A percentile compares a stretch with the other conserved stretches of the same genome.
Evolutionary conservation across 2,888 invertebrate genomes (phyloP).

Genomic region (Clivina fossor): DNA sequence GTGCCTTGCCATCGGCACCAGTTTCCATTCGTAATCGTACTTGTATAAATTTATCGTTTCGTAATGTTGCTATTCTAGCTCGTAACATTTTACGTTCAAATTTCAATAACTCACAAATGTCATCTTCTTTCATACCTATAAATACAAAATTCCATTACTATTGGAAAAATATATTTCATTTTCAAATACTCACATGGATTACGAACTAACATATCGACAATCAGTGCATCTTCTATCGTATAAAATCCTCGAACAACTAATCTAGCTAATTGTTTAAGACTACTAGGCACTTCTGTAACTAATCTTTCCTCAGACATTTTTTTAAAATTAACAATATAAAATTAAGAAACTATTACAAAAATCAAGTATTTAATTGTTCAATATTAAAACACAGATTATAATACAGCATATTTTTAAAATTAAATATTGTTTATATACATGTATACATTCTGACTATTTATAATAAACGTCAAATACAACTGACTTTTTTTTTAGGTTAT

Average conservation of each 20-base stretch:
- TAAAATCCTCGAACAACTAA: slow-evolving; percentile 93
- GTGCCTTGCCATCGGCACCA: slow-evolving; percentile 89
- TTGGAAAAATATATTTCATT: background rate
- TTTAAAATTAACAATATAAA: background rate
- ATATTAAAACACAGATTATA: too few species aligned
- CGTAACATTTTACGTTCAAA: slow-evolving; percentile 93
- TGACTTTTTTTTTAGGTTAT: too few species aligned
- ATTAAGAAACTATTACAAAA: background rate
- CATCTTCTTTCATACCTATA: slow-evolving; percentile 83
- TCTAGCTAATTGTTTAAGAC: slow-evolving; percentile 87
- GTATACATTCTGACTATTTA: too few species aligned
- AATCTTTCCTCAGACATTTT: slow-evolving; percentile 70
- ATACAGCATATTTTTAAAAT: too few species aligned
- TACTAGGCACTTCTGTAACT: slow-evolving; percentile 91
- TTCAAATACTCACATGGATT: slow-evolving; percentile 76
- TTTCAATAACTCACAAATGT: slow-evolving; percentile 85
- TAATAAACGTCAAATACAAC: background rate
- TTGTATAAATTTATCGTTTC: slow-evolving; percentile 92
- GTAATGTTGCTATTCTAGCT: slow-evolving; percentile 80
- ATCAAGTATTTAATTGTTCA: too few species aligned
- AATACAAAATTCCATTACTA: slow-evolving; percentile 19
- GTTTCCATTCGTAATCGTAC: slow-evolving; percentile 93
- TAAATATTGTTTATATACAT: too few species aligned
- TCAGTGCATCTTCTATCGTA: slow-evolving; percentile 88
- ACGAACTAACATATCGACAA: slow-evolving; percentile 93